These are phyloP conservation scores for Caenorhabditis doughertyi DNA, from an alignment of 2,888 invertebrate genomes.

Conservation along the genomic window DNA sequence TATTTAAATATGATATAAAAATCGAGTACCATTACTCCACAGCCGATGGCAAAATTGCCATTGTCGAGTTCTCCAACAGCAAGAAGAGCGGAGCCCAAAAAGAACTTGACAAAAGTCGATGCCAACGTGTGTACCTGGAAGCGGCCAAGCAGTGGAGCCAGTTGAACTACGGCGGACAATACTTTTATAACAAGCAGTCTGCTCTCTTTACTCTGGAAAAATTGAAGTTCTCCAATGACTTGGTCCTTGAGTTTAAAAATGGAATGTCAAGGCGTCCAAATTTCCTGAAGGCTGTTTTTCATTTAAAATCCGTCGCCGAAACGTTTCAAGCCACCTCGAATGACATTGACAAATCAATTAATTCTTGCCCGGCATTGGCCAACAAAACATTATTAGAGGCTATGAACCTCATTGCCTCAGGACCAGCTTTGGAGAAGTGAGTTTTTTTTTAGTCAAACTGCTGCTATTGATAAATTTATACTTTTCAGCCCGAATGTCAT, in stretches of 20 bases:
- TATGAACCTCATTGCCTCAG: constrained; percentile 2
- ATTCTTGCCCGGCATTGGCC: background rate
- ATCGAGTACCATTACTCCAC: too few species aligned
- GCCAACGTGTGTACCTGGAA: too few species aligned
- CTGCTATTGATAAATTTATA: background rate
- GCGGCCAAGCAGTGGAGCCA: too few species aligned
- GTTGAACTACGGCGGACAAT: too few species aligned
- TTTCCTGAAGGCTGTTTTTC: constrained; percentile 7
- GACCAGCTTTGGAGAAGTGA: constrained; percentile 26
- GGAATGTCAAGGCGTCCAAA: background rate
- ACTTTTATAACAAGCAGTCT: too few species aligned
- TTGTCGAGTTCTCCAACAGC: too few species aligned
- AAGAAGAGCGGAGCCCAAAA: too few species aligned
- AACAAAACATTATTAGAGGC: constrained; percentile 34
- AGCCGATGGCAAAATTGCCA: too few species aligned
- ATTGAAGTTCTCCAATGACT: too few species aligned
- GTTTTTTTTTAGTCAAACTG: background rate
- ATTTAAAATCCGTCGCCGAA: background rate
- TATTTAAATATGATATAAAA: too few species aligned
- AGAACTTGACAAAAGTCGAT: too few species aligned
- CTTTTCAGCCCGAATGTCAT: constrained; percentile 13
- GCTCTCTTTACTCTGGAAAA: too few species aligned
- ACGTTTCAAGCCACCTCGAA: constrained; percentile 29
- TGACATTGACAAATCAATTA: background rate
- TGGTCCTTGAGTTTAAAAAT: background rate